Evolutionary conservation across 1,140 invertebrate genomes (phyloP), one percentile per base, ranked within the genome.

Genomic region (Conus ventricosus): DNA sequence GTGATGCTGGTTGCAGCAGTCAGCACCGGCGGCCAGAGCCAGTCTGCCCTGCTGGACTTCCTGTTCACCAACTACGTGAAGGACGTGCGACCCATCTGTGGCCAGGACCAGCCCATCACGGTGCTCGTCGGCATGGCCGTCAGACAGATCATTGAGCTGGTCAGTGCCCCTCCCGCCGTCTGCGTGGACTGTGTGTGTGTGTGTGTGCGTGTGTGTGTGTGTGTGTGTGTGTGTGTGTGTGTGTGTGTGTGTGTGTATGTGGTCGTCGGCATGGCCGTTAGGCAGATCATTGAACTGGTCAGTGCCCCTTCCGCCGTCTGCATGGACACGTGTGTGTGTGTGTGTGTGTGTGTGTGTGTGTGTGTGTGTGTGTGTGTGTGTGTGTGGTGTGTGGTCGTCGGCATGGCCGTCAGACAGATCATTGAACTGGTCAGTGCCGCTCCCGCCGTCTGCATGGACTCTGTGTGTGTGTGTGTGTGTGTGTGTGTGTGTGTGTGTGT

Each of bases 261-360:
- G 39, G 27, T 81, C 17, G 80, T 88, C n/a, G 87, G 87, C n/a
- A 54, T 88, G 17, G 87, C 87, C 4, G 57, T 88, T 17, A 23
- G 87, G 25, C 87, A 88, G 63, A 88, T 88, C 78, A 88, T 88
- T 39, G 87, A 88, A 17, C 76, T 88, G 87, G 85, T 87, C 13
- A 75, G 85, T 75, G n/a, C n/a, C n/a, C n/a, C n/a, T n/a, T n/a
- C n/a, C n/a, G n/a, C n/a, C n/a, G n/a, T n/a, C n/a, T n/a, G n/a
- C n/a, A n/a, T n/a, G n/a, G n/a, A n/a, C n/a, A n/a, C n/a, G n/a
- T 39, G 39, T 39, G 39, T 39, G 39, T 39, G 39, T 39, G 39
- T 39, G 39, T 60, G 57, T 60, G 57, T 60, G 57, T 60, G 57
- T 60, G 57, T 39, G 39, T 39, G 39, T 39, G 39, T 39, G 39